Percentiles rank a stretch among this genome's conserved stretches.
phyloP scores from a whole-genome alignment of 2,797 vertebrate genomes.

The Coendou prehensilis region DNA sequence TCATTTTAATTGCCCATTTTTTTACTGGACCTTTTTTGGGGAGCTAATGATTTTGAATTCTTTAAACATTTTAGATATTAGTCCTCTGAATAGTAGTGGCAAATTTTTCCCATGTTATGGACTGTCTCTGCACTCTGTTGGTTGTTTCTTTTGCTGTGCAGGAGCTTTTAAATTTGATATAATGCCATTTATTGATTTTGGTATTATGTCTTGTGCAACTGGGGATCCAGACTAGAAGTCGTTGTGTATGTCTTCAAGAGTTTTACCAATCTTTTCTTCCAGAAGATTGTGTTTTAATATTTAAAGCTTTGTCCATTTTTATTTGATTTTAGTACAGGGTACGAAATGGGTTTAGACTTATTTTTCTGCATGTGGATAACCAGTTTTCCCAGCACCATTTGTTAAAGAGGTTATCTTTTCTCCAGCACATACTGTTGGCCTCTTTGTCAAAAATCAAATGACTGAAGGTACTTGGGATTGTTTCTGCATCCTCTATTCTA shows the following conservation, averaged over 20 bases:
- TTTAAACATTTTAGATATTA: not conserved
- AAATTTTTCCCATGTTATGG: not conserved
- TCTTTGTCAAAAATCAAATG: not conserved
- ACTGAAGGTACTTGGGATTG: not conserved
- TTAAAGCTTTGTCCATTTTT: not conserved
- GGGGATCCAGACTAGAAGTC: too few species aligned
- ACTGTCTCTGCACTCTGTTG: not conserved
- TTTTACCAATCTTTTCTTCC: too few species aligned
- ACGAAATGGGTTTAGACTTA: not conserved
- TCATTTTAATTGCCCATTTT: too few species aligned
- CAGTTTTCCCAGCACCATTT: not conserved
- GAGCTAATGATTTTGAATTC: not conserved
- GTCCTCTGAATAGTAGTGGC: not conserved
- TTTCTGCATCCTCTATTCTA: not conserved
- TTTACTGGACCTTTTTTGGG: not conserved
- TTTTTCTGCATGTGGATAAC: not conserved
- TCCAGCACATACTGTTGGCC: not conserved
- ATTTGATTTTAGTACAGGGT: not conserved
- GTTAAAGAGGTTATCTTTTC: not conserved
- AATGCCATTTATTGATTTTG: not conserved
- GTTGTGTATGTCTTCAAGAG: too few species aligned
- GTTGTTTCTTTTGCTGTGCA: not conserved
- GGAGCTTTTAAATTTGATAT: not conserved
- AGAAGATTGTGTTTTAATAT: not conserved
- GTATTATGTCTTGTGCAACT: not conserved